phyloP scores from a whole-genome alignment of 1,140 invertebrate genomes.

The Drosophila nigrodunni region DNA sequence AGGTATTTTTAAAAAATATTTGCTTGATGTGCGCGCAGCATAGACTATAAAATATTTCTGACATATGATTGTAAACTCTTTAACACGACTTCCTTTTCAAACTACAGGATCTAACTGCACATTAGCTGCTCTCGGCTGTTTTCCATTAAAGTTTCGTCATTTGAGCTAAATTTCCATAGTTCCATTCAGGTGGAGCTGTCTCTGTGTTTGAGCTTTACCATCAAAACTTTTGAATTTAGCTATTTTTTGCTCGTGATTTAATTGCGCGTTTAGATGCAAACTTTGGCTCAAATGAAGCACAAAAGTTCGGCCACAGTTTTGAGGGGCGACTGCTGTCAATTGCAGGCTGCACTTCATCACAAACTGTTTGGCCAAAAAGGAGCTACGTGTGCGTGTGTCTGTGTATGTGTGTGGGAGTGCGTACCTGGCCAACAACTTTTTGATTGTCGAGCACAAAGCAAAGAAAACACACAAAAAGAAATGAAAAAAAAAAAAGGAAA shows the following conservation, averaged over 20 bases:
- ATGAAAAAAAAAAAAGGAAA: neutral
- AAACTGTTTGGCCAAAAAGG: neutral
- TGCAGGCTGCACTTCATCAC: constrained; percentile 45
- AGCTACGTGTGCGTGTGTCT: neutral
- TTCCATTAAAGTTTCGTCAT: neutral
- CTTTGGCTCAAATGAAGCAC: constrained; percentile 58
- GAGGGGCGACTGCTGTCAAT: constrained; percentile 38
- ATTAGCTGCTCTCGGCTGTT: neutral
- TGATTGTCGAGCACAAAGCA: neutral
- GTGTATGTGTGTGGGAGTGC: too few relatives aligned
- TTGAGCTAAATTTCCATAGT: too few relatives aligned
- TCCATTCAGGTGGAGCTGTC: too few relatives aligned
- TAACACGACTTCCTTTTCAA: too few relatives aligned
- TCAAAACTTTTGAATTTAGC: constrained; percentile 38
- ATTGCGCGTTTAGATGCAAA: constrained; percentile 69
- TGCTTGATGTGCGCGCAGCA: too few relatives aligned
- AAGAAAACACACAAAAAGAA: neutral
- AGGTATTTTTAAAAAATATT: too few relatives aligned
- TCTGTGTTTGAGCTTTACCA: neutral
- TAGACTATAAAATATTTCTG: too few relatives aligned
- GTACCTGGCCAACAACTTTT: constrained; percentile 13
- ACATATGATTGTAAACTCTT: too few relatives aligned
- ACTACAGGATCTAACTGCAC: too few relatives aligned
- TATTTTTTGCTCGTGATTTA: constrained; percentile 46
- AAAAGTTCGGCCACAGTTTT: constrained; percentile 52